phyloP scores from a whole-genome alignment of 2,797 vertebrate species.

The Anomalospiza imberbis region DNA sequence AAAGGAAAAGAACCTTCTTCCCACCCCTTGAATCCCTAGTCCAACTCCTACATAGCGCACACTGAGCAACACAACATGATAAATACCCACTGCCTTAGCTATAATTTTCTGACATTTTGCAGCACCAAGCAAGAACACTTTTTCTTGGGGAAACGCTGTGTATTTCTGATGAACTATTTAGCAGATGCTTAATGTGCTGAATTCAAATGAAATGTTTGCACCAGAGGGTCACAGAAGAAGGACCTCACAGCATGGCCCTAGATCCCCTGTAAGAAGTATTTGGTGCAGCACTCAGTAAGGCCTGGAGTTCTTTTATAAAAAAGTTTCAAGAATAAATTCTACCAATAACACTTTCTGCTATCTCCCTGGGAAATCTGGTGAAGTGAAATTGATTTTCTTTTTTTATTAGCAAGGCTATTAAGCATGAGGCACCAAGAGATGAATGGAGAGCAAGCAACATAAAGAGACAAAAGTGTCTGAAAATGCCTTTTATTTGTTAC shows the following conservation, averaged over 20 bases:
- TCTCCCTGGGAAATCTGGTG: conserved; percentile 59
- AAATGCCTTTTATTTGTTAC: conserved; percentile 13
- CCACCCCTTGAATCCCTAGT: not conserved
- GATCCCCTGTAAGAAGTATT: not conserved
- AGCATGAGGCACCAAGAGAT: conserved; percentile 49
- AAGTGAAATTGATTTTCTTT: conserved; percentile 71
- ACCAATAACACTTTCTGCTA: conserved; percentile 31
- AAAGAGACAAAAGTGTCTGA: conserved; percentile 13
- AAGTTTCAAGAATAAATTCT: conserved; percentile 51
- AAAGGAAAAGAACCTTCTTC: not conserved
- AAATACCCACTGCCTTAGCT: not conserved
- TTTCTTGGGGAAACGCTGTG: not conserved
- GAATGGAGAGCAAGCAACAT: conserved; percentile 47
- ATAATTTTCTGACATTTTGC: not conserved
- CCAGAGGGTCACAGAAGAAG: not conserved
- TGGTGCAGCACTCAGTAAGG: not conserved
- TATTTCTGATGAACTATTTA: not conserved
- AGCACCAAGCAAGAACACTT: not conserved
- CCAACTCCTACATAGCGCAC: not conserved
- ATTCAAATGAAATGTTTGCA: not conserved
- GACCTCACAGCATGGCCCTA: not conserved
- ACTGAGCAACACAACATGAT: not conserved
- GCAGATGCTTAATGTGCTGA: not conserved
- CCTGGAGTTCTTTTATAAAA: conserved; percentile 10
- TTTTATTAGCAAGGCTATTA: conserved; percentile 68